Conservation (phyloP, 1,140 invertebrate species). For the Drosophila murphyi region DNA sequence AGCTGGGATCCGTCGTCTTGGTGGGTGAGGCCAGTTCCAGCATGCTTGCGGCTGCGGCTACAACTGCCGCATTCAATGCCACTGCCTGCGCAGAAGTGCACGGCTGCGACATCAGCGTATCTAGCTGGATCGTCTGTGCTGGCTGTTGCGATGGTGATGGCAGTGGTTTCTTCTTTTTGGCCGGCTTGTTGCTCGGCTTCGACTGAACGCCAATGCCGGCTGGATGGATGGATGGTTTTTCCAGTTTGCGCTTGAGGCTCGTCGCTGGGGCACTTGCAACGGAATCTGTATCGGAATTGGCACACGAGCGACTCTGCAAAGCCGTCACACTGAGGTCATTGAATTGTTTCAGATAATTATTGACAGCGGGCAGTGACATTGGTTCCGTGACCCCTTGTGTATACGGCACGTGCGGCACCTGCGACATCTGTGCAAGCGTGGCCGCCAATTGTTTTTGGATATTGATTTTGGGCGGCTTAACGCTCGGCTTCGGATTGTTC, state of each 20-base stretch:
- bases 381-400: constrained; percentile 7
- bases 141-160: constrained; percentile 8
- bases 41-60: constrained; percentile 43
- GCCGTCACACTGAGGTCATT: constrained; percentile 54
- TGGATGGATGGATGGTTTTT: constrained; percentile 3
- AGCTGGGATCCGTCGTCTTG: constrained; percentile 63
- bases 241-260: constrained; percentile 61
- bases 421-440: constrained; percentile 22
- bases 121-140: constrained; percentile 32
- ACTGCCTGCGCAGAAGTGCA: constrained; percentile 71
- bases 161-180: constrained; percentile 53
- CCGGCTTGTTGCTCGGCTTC: constrained; percentile 31
- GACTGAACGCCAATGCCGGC: neutral
- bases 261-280: constrained; percentile 74
- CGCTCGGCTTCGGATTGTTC: constrained; percentile 6
- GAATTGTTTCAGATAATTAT: constrained; percentile 56
- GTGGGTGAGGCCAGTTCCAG: constrained; percentile 60
- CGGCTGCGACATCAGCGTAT: constrained; percentile 52
- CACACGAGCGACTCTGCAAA: constrained; percentile 52
- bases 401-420: constrained; percentile 12
- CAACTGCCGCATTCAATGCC: constrained; percentile 31
- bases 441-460: constrained; percentile 43
- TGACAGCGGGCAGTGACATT: constrained; percentile 30
- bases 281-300: constrained; percentile 79
- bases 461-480: constrained; percentile 42